These are phyloP conservation scores for Pterocles gutturalis DNA, from an alignment of 2,113 vertebrate genomes.

Conservation along the genomic window DNA sequence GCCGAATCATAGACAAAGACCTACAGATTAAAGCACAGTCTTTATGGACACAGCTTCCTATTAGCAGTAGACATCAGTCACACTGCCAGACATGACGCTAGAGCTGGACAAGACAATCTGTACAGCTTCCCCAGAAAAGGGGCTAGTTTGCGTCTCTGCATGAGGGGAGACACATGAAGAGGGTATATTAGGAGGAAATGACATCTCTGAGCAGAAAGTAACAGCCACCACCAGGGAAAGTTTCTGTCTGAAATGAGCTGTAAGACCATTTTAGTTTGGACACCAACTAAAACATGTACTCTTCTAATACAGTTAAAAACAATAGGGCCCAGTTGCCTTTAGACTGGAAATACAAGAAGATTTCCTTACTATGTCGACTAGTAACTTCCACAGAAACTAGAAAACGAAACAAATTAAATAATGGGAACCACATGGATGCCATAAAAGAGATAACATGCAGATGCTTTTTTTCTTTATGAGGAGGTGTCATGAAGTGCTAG, in stretches of 20 bases:
- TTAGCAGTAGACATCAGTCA: background rate
- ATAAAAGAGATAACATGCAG: background rate
- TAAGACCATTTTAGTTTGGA: background rate
- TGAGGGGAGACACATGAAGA: background rate
- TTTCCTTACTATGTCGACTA: conserved; percentile 82
- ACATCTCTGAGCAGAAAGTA: background rate
- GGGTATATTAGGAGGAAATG: background rate
- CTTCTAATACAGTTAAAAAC: background rate
- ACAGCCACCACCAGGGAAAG: background rate
- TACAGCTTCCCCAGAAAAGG: background rate
- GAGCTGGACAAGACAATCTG: background rate
- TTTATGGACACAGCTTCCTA: background rate
- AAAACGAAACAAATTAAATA: background rate
- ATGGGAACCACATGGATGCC: background rate
- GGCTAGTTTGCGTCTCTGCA: background rate
- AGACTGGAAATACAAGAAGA: background rate
- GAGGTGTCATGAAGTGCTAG: background rate
- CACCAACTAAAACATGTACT: background rate
- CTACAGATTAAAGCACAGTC: background rate
- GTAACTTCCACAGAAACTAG: conserved; percentile 85
- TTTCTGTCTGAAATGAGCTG: background rate
- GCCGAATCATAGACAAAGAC: background rate
- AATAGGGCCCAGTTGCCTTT: background rate
- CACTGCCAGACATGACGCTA: background rate
- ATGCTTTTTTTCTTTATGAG: background rate